Evolutionary conservation across 1,140 invertebrate genomes (phyloP).

Genomic region (Drosophila pectinifera): DNA sequence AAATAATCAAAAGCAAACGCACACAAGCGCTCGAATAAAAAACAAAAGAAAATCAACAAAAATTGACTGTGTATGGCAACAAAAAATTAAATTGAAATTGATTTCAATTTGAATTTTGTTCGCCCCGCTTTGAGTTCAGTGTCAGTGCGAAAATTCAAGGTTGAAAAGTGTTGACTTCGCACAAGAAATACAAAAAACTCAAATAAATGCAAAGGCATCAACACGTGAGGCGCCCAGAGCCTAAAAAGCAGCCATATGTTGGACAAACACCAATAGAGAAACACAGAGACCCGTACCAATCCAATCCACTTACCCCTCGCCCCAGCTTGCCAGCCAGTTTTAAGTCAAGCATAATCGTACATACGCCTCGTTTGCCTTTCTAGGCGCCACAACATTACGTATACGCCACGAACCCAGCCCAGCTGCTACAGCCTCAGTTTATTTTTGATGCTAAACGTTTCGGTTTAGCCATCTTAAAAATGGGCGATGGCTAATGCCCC

Average conservation of each 20-base stretch:
- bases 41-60: conserved; percentile 43
- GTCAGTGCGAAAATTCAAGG: conserved; percentile 77
- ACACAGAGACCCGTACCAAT: not conserved
- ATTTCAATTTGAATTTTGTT: conserved; percentile 79
- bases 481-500: not conserved
- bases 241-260: conserved; percentile 58
- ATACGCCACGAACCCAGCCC: conserved; percentile 44
- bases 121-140: conserved; percentile 63
- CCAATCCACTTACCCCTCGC: conserved; percentile 4
- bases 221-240: conserved; percentile 28
- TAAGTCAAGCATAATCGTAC: conserved; percentile 1
- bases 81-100: conserved; percentile 75
- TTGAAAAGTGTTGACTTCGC: conserved; percentile 58
- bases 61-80: conserved; percentile 29
- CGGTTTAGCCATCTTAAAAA: conserved; percentile 2
- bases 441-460: conserved; percentile 9
- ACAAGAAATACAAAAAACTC: conserved; percentile 24
- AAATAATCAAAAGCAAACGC: conserved; percentile 62
- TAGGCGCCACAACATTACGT: conserved; percentile 61
- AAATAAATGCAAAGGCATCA: conserved; percentile 24
- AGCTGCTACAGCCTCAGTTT: conserved; percentile 8
- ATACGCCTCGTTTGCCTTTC: conserved; percentile 29
- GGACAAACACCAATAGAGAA: conserved; percentile 47
- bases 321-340: conserved; percentile 34
- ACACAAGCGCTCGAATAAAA: conserved; percentile 18